These are phyloP conservation scores for Neogobius melanostomus DNA, from an alignment of 2,113 vertebrate genomes.

Conservation along the genomic window DNA sequence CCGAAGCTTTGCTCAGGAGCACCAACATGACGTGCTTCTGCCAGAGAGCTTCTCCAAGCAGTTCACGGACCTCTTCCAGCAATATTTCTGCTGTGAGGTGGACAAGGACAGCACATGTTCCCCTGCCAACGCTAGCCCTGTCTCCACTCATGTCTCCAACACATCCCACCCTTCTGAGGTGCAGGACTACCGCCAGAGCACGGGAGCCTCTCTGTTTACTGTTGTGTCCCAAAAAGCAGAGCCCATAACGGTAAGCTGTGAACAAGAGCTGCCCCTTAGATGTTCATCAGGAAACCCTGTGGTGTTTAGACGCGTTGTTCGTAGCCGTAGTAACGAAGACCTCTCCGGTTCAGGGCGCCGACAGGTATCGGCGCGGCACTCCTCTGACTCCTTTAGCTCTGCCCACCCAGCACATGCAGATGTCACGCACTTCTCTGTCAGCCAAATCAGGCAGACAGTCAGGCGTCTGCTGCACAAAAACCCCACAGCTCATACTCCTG, in stretches of 20 bases:
- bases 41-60: conserved; percentile 91
- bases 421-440: conserved; percentile 80
- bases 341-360: conserved; percentile 52
- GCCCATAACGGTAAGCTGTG: conserved; percentile 50
- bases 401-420: conserved; percentile 46
- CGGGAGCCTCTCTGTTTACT: conserved; percentile 58
- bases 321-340: conserved; percentile 82
- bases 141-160: conserved; percentile 53
- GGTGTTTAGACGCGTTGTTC: conserved; percentile 38
- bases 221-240: conserved; percentile 67
- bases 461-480: conserved; percentile 82
- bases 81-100: conserved; percentile 90
- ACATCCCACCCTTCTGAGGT: conserved; percentile 72
- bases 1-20: conserved; percentile 85
- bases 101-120: conserved; percentile 75
- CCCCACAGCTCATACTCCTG: conserved; percentile 60
- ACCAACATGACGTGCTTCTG: conserved; percentile 84
- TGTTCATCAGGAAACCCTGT: conserved; percentile 45
- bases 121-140: conserved; percentile 5
- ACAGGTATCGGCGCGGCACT: conserved; percentile 54
- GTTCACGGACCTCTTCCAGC: conserved; percentile 92
- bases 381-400: conserved; percentile 50
- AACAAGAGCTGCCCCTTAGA: conserved; percentile 69
- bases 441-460: conserved; percentile 82
- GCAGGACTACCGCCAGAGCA: conserved; percentile 86